A percentile compares a stretch with the other conserved stretches of the same genome.
phyloP scores from a whole-genome alignment of 2,797 vertebrate species.

The Thalassophryne amazonica region DNA sequence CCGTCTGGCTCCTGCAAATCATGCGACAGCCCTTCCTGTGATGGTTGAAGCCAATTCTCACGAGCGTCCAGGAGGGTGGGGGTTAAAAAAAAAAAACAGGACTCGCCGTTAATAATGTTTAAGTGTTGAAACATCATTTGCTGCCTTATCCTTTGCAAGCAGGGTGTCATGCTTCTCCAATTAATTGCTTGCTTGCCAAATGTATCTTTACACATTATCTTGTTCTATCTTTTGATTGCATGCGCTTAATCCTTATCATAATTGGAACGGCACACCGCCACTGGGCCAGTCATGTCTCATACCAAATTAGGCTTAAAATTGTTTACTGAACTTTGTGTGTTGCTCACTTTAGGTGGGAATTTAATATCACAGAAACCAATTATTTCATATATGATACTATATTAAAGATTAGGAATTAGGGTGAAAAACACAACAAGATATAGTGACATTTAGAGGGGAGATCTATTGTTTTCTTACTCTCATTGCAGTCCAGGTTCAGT shows the following conservation, averaged over 20 bases:
- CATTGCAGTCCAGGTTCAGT: constrained; percentile 26
- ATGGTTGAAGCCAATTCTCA: constrained; percentile 46
- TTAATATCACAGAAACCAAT: constrained; percentile 73
- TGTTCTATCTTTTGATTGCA: constrained; percentile 86
- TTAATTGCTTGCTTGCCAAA: constrained; percentile 81
- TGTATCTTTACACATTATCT: constrained; percentile 84
- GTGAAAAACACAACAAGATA: constrained; percentile 25
- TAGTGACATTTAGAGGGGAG: constrained; percentile 33
- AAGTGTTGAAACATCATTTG: constrained; percentile 73
- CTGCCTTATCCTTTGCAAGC: constrained; percentile 71
- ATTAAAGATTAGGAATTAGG: constrained; percentile 59
- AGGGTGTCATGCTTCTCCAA: constrained; percentile 78
- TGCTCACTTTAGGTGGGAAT: constrained; percentile 70
- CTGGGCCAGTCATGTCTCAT: constrained; percentile 80
- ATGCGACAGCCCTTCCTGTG: constrained; percentile 40
- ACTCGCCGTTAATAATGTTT: constrained; percentile 70
- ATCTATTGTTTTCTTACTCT: constrained; percentile 41
- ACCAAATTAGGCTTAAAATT: constrained; percentile 85
- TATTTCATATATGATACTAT: constrained; percentile 48
- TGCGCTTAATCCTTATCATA: constrained; percentile 84
- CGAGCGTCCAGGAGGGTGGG: constrained; percentile 24
- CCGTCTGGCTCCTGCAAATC: constrained; percentile 69
- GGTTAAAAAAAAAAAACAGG: constrained; percentile 46
- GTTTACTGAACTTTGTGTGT: constrained; percentile 77
- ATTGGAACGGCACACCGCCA: constrained; percentile 82